A percentile compares a stretch with the other conserved stretches of the same genome.
Conservation (phyloP, 2,797 vertebrate species). For the Enteromius paludinosus region DNA sequence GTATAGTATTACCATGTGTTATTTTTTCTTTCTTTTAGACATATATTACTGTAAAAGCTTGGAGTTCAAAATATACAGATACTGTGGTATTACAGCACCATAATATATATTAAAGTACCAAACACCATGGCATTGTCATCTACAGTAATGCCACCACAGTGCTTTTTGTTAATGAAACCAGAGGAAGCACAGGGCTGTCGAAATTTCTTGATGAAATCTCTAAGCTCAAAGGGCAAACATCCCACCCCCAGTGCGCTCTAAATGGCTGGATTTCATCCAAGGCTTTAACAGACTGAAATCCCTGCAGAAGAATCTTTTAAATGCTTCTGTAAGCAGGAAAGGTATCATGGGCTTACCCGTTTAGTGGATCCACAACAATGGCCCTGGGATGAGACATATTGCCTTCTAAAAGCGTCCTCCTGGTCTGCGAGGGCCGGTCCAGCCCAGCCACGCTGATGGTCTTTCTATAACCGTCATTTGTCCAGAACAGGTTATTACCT, state of each 20-base stretch:
- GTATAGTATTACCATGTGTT: not conserved
- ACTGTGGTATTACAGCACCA: not conserved
- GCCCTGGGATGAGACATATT: conserved; percentile 87
- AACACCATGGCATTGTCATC: not conserved
- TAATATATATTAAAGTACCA: not conserved
- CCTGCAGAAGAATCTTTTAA: conserved; percentile 26
- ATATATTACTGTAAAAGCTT: too few species aligned
- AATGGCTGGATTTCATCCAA: conserved; percentile 27
- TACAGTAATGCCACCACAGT: not conserved
- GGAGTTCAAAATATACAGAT: not conserved
- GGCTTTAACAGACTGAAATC: conserved; percentile 21
- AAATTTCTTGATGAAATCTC: conserved; percentile 22
- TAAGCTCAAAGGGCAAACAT: conserved; percentile 16
- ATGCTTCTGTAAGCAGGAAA: conserved; percentile 42
- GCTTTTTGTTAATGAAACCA: conserved; percentile 19
- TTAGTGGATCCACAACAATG: conserved; percentile 86
- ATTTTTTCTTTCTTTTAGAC: not conserved
- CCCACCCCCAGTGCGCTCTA: not conserved
- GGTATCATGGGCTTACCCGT: conserved; percentile 74
- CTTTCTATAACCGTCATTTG: conserved; percentile 85
- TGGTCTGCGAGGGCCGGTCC: conserved; percentile 84
- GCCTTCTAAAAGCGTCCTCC: conserved; percentile 84
- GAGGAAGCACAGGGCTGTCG: not conserved
- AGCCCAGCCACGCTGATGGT: conserved; percentile 84
- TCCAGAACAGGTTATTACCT: conserved; percentile 89